Conservation (phyloP, 2,797 vertebrate species). For the Ara ararauna region DNA sequence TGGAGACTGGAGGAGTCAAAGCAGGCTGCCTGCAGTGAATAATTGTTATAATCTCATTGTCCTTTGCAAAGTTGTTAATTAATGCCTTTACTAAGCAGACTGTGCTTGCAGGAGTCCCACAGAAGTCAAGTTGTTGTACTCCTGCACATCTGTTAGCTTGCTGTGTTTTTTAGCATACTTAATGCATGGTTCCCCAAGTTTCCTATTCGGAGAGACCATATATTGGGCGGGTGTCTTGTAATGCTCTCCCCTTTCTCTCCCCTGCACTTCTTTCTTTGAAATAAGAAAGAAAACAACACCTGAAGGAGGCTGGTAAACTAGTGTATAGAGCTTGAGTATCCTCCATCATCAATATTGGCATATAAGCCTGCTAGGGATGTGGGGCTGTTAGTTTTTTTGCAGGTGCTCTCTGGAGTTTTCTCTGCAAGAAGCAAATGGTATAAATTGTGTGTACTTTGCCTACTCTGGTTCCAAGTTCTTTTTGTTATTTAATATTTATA, state of each 20-base stretch:
- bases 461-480: not conserved
- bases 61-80: constrained; percentile 73
- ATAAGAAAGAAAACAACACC: not conserved
- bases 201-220: not conserved
- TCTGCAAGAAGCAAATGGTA: constrained; percentile 24
- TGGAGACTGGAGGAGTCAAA: constrained; percentile 34
- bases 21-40: constrained; percentile 60
- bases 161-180: not conserved
- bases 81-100: constrained; percentile 57
- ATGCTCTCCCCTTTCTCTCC: not conserved
- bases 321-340: not conserved
- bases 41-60: constrained; percentile 73
- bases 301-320: not conserved
- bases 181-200: not conserved
- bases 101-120: constrained; percentile 56
- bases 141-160: constrained; percentile 27
- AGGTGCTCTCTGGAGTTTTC: constrained; percentile 29
- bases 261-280: not conserved
- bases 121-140: constrained; percentile 43
- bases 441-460: constrained; percentile 50
- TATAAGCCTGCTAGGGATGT: not conserved
- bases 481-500: constrained; percentile 37
- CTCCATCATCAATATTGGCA: not conserved
- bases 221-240: not conserved
- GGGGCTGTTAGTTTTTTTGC: constrained; percentile 15